phyloP scores from a whole-genome alignment of 2,113 vertebrate genomes.

The Takifugu flavidus region DNA sequence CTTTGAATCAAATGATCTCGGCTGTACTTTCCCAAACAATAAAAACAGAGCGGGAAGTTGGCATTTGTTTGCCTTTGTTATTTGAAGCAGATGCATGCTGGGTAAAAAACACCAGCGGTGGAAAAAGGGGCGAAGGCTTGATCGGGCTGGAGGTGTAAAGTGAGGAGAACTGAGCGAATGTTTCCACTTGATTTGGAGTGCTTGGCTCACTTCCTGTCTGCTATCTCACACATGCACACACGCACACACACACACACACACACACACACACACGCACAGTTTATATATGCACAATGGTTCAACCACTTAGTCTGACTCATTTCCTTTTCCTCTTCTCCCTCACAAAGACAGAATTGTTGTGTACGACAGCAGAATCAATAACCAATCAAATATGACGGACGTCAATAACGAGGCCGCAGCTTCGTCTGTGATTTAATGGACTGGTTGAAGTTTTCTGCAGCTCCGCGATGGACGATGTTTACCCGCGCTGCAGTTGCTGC shows the following conservation, averaged over 20 bases:
- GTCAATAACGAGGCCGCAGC: too few species aligned
- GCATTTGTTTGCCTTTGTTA: slow-evolving; percentile 20
- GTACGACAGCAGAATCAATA: too few species aligned
- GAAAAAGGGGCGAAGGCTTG: slow-evolving; percentile 2
- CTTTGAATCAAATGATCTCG: background rate
- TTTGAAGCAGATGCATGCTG: slow-evolving; percentile 8
- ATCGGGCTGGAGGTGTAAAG: slow-evolving; percentile 16
- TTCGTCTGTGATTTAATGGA: too few species aligned
- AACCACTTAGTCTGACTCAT: background rate
- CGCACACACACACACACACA: slow-evolving; percentile 42
- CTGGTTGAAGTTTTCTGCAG: too few species aligned
- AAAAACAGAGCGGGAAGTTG: background rate
- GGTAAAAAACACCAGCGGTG: slow-evolving; percentile 6
- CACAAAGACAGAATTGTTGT: too few species aligned
- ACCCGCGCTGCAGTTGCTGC: too few species aligned
- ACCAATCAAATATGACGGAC: too few species aligned
- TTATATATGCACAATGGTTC: background rate
- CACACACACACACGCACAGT: background rate
- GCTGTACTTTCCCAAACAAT: background rate
- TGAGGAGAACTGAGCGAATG: slow-evolving; percentile 17
- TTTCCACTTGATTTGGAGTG: slow-evolving; percentile 58
- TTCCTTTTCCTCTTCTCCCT: too few species aligned
- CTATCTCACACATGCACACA: slow-evolving; percentile 42
- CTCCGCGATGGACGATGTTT: too few species aligned
- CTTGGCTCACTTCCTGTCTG: slow-evolving; percentile 56